Base-by-base conservation (phyloP, 2,888 invertebrate genomes). In the Keiferia lycopersicella region DNA sequence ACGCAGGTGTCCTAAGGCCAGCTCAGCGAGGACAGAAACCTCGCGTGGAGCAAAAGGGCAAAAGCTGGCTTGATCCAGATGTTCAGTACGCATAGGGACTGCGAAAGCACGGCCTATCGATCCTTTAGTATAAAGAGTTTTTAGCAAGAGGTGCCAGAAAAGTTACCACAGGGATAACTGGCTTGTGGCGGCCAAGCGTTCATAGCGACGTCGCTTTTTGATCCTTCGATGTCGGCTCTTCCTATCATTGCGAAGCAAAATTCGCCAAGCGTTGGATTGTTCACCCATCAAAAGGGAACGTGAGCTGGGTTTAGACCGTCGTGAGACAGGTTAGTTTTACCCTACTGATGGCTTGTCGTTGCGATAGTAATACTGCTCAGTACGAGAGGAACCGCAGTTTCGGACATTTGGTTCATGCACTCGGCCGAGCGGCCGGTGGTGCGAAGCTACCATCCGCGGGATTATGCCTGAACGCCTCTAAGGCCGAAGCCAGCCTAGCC, bases 201-300 rank as follows among this genome's bases (percentile, higher is more conserved):
- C 93, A 87, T 92, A 93, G 93, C 93, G 93, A 94, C 93, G 93
- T 93, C 87, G 93, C 93, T 93, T 93, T 93, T 94, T 94, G 93
- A 94, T 94, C 93, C 91, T 93, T 95, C 93, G 93, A 94, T 94
- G 93, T 94, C 94, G 94, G 93, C 94, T 94, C 93, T 94, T 94
- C 94, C 94, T 94, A 94, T 94, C 93, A 94, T 94, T 93, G 93
- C 88, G 93, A 94, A 94, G 94, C 94, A 92, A 92, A 94, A 94
- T 93, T 94, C 92, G 87, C 93, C 91, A 94, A 94, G 94, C 90
- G 93, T 94, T 90, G 94, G 94, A 94, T 94, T 94, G 94, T 94
- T 94, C 93, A 94, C 93, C 93, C 93, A 89, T 91, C 83, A 92
- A 93, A 83, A 93, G 93, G 92, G 92, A 93, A 93, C 91, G 92